These are phyloP conservation scores for Natator depressus DNA, from an alignment of 2,113 vertebrate genomes.

Conservation along the genomic window DNA sequence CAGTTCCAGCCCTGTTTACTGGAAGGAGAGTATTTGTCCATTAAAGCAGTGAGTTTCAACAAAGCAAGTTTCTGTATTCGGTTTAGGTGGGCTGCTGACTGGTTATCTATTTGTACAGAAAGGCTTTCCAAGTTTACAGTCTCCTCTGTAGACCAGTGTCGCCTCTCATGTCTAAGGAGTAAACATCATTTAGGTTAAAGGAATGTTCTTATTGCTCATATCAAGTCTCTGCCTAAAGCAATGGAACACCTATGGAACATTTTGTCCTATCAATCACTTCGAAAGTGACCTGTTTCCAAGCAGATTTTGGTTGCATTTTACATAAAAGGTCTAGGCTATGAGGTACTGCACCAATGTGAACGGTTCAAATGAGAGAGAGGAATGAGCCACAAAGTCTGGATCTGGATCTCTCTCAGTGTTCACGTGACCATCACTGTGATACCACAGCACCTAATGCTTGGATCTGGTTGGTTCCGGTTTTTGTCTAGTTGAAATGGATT, in stretches of 20 bases:
- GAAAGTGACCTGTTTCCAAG: neutral
- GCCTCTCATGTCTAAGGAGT: constrained; percentile 63
- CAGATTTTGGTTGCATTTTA: neutral
- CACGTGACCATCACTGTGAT: neutral
- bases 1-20: constrained; percentile 93
- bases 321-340: neutral
- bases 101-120: constrained; percentile 68
- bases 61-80: constrained; percentile 85
- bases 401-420: neutral
- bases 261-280: neutral
- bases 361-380: neutral
- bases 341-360: neutral
- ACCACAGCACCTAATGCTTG: neutral
- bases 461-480: neutral
- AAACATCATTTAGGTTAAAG: constrained; percentile 6
- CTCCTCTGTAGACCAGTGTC: constrained; percentile 78
- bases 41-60: constrained; percentile 87
- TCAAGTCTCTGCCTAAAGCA: neutral
- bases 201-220: neutral
- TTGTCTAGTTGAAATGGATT: neutral
- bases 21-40: constrained; percentile 89
- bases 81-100: constrained; percentile 81
- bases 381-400: neutral
- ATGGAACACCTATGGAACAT: neutral
- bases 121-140: constrained; percentile 52